These are phyloP conservation scores for Oscheius myriophilus DNA, from an alignment of 2,888 invertebrate genomes.

Conservation along the genomic window DNA sequence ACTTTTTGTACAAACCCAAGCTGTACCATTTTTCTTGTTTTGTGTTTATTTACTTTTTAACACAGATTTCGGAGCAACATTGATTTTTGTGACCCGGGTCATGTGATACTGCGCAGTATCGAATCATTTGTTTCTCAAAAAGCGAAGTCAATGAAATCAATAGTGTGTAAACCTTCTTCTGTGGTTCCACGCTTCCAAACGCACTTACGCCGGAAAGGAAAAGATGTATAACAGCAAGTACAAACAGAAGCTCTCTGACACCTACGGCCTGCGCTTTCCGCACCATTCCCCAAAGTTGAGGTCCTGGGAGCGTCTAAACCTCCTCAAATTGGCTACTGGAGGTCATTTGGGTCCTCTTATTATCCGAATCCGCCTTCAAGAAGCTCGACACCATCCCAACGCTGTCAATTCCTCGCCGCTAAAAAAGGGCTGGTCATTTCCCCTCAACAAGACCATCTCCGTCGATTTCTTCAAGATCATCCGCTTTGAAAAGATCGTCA, in stretches of 20 bases:
- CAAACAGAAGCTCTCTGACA: constrained; percentile 90
- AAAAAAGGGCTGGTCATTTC: constrained; percentile 77
- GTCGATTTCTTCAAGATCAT: constrained; percentile 91
- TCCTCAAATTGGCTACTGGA: constrained; percentile 88
- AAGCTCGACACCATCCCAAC: constrained; percentile 81
- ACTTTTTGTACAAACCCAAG: too few relatives aligned
- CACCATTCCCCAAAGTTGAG: constrained; percentile 94
- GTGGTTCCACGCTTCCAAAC: constrained; percentile 77
- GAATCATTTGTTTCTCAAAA: too few relatives aligned
- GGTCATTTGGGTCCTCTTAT: constrained; percentile 92
- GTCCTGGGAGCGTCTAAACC: constrained; percentile 88
- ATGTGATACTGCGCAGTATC: too few relatives aligned
- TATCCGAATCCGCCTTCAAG: constrained; percentile 94
- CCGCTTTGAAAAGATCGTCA: constrained; percentile 93
- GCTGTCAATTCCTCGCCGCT: constrained; percentile 75
- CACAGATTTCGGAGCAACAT: too few relatives aligned
- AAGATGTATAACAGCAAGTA: constrained; percentile 98
- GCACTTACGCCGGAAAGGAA: constrained; percentile 88
- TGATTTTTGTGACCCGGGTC: too few relatives aligned
- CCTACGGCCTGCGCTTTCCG: constrained; percentile 96
- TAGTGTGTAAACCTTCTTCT: constrained; percentile 90
- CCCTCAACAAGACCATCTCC: constrained; percentile 90
- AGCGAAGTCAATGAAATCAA: too few relatives aligned
- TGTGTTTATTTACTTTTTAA: too few relatives aligned
- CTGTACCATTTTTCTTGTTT: too few relatives aligned